Evolutionary conservation across 1,140 invertebrate genomes (phyloP), one percentile per base, ranked within the genome.

Genomic region (Danaus melanippus): DNA sequence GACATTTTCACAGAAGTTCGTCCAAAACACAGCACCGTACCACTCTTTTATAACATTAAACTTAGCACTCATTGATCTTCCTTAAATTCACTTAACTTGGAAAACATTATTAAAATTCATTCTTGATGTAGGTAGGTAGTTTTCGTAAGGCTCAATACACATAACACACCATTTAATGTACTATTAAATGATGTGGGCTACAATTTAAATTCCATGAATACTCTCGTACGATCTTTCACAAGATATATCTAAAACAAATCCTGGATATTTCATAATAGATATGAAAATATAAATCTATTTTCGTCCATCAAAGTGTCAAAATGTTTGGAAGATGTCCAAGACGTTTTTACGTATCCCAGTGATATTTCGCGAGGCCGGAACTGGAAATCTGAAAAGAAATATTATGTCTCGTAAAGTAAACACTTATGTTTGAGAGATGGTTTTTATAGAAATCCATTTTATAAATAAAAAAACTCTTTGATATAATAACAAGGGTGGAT

Each of bases 321-420:
- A 66, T 61, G 58, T 66, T 80, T 80, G 76, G 77, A 74, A 17
- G 10, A 9, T 40, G 42, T 72, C 76, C 77, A 80, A 75, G 58
- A 55, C 71, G 64, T 73, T 71, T 69, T 71, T 71, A 65, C 56
- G 52, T 52, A 53, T 58, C 21, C 42, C 48, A 57, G 53, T 56
- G 53, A 67, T 63, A 55, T 66, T 66, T 64, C 56, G 56, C 52
- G 42, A 57, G 54, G 53, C 66, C 67, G 74, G 74, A 69, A 71
- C 65, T 62, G 45, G 59, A 54, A 53, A 77, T 68, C 79, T 83
- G 77, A 50, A 83, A 83, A 70, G 65, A 74, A 68, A 73, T 52
- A 58, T 71, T 71, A 65, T 72, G 69, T 64, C 67, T 73, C 53
- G 67, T 69, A 64, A 71, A 58, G 53, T 71, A 66, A 74, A 71